Conservation (phyloP, 2,113 vertebrate genomes). For the Prionailurus viverrinus region DNA sequence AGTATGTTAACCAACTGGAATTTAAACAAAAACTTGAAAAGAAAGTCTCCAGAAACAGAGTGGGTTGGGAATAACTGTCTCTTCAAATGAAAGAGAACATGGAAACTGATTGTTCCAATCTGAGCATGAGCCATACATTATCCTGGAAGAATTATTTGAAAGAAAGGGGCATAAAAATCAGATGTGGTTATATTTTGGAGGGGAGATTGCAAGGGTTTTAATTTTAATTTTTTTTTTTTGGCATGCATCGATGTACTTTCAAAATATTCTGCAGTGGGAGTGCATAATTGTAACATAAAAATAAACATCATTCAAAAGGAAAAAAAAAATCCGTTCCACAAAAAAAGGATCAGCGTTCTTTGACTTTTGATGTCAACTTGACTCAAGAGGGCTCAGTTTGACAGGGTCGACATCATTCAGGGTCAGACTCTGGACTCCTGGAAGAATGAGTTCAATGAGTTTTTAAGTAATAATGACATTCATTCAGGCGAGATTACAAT, state of each 20-base stretch:
- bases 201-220: background rate
- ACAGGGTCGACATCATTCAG: background rate
- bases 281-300: background rate
- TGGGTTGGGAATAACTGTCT: slow-evolving; percentile 68
- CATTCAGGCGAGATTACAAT: background rate
- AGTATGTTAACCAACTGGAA: background rate
- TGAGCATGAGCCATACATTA: slow-evolving; percentile 62
- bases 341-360: background rate
- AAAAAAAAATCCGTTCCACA: background rate
- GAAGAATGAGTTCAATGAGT: background rate
- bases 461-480: slow-evolving; percentile 30
- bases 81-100: slow-evolving; percentile 76
- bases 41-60: slow-evolving; percentile 54
- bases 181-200: background rate
- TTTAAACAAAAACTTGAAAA: background rate
- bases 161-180: slow-evolving; percentile 60
- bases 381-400: background rate
- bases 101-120: slow-evolving; percentile 64
- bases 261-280: background rate
- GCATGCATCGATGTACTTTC: background rate
- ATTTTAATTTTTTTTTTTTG: background rate
- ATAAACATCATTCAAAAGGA: background rate
- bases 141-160: slow-evolving; percentile 76
- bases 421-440: background rate
- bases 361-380: background rate